Base-by-base conservation (phyloP, 1,140 invertebrate species). In the Leptinotarsa texana region DNA sequence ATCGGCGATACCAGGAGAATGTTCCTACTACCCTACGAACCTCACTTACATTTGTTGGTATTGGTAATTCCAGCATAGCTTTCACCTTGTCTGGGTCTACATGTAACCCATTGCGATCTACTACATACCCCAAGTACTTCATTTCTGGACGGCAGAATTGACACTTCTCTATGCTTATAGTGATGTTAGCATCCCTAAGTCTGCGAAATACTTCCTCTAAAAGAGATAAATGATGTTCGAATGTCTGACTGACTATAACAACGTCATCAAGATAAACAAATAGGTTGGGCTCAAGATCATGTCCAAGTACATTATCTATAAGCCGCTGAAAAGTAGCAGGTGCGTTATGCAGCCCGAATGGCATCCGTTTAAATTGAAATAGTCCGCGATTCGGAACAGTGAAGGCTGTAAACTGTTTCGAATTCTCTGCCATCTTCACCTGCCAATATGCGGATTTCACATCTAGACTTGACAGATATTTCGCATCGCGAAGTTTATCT, bases 381-480 rank as follows among this genome's bases (percentile, higher is more conserved):
- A 76, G 62, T 3, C 77, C 77, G 70, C 80, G 83, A 8, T 84
- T 82, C 0, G 82, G 83, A 0, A 85, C 83, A 4, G 84, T 81
- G 69, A 88, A 88, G 0, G 85, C 87, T 0, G 88, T 89, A 48
- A 84, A 84, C 42, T 82, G 77, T 57, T 76, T 78, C 33, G 78
- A 82, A 0, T 22, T 57, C 13, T 77, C 33, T 1, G 73, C 75
- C 15, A 87, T 24, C 0, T 77, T 79, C 6, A 86, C 80, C 72
- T 87, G 83, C 81, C 81, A 83, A 67, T 80, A 84, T 0, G 80
- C 83, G 77, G 75, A 77, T 24, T 75, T 78, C 13, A 85, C 62
- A 78, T 85, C 84, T 11, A 84, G 63, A 0, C 79, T 79, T 1
- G 76, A 76, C 4, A 85, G 66, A 76, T 78, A 85, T 57, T 70